phyloP scores from a whole-genome alignment of 2,113 vertebrate species.

The Carlito syrichta region DNA sequence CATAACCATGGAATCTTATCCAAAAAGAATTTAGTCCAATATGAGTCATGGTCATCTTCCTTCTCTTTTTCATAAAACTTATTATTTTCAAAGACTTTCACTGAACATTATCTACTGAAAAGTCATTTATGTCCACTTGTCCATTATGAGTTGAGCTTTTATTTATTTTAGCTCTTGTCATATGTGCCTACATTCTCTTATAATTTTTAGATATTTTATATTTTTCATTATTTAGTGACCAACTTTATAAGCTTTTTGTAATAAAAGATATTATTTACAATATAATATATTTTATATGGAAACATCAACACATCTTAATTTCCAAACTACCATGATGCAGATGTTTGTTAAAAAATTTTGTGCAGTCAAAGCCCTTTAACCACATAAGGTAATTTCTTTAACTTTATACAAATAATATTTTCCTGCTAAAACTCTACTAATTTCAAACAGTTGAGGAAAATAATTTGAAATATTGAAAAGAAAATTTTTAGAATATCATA shows the following conservation, averaged over 20 bases:
- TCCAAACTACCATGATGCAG: fast-evolving
- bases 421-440: not conserved
- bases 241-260: not conserved
- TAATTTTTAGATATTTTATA: not conserved
- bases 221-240: not conserved
- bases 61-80: not conserved
- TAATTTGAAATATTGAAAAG: not conserved
- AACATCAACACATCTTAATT: not conserved
- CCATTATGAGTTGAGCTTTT: not conserved
- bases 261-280: not conserved
- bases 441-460: not conserved
- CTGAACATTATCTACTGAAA: not conserved
- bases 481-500: not conserved
- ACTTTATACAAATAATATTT: not conserved
- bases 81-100: not conserved
- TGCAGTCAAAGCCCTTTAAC: too few relatives aligned
- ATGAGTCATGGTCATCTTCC: not conserved
- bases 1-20: not conserved
- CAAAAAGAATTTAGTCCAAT: not conserved
- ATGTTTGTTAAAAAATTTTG: not conserved
- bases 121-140: not conserved
- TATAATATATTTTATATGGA: too few relatives aligned
- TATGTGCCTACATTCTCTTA: not conserved
- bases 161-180: not conserved
- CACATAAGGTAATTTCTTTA: not conserved